These are phyloP conservation scores for Phaonia tiefii DNA, from an alignment of 2,888 invertebrate genomes.

Conservation along the genomic window DNA sequence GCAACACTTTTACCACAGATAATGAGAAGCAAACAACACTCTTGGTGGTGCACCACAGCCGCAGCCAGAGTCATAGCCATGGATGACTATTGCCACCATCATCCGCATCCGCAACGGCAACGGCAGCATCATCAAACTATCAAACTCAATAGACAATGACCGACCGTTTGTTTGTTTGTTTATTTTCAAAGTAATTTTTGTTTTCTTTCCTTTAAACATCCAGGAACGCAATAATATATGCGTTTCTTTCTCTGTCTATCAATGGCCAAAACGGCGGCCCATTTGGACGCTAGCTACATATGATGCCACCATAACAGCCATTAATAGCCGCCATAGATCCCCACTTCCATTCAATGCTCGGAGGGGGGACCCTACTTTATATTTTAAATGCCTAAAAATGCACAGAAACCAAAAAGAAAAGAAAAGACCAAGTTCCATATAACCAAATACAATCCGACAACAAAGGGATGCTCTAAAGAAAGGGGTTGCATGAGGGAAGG, in stretches of 20 bases:
- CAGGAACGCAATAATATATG: constrained; percentile 24
- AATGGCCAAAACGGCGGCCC: not conserved
- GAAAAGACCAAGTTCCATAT: constrained; percentile 35
- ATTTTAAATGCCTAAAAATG: constrained; percentile 24
- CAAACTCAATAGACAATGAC: constrained; percentile 64
- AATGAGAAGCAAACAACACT: constrained; percentile 66
- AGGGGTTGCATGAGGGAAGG: not conserved
- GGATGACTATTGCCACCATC: not conserved
- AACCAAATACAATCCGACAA: not conserved
- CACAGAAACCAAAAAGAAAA: constrained; percentile 22
- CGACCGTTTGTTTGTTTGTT: constrained; percentile 59
- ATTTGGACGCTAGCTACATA: not conserved
- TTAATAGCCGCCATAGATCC: not conserved
- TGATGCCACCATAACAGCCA: not conserved
- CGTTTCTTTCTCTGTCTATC: constrained; percentile 24
- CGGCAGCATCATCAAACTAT: constrained; percentile 49
- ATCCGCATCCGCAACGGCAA: not conserved
- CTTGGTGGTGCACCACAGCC: constrained; percentile 19
- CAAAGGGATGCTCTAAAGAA: not conserved
- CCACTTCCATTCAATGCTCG: not conserved
- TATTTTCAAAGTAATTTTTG: constrained; percentile 27
- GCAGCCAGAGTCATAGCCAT: not conserved
- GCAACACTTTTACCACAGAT: constrained; percentile 66
- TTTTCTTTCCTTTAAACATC: constrained; percentile 40
- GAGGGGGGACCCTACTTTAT: constrained; percentile 11